Percentiles rank a stretch among this genome's conserved stretches.
Evolutionary conservation across 35 echinoderm and acorn worm genomes (phyloP).

Genomic region (Amphiura filiformis): DNA sequence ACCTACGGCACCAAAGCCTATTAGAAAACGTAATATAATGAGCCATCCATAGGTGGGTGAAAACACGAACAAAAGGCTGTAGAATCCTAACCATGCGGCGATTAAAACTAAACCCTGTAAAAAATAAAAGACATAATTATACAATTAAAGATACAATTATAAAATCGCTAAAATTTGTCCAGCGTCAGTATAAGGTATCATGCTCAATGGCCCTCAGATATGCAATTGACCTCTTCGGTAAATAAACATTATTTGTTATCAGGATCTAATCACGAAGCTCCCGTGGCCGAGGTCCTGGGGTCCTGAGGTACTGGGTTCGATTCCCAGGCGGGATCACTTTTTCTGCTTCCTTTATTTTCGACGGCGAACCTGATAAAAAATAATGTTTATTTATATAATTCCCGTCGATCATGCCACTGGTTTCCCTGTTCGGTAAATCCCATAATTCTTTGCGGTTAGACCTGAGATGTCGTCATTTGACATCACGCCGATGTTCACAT

Average conservation of each 20-base stretch:
- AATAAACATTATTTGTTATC: not conserved
- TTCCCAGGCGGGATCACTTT: too few species aligned
- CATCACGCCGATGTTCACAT: too few species aligned
- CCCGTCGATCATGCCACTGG: too few species aligned
- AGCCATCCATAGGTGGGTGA: slow-evolving; percentile 44
- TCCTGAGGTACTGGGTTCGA: too few species aligned
- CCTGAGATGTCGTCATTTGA: too few species aligned
- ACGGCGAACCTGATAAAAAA: too few species aligned
- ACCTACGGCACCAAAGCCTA: slow-evolving; percentile 43
- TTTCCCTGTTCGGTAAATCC: too few species aligned
- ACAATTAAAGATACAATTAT: not conserved
- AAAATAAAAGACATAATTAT: slow-evolving; percentile 16
- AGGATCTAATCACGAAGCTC: too few species aligned
- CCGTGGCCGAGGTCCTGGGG: too few species aligned
- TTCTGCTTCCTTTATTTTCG: too few species aligned
- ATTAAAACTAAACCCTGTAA: slow-evolving; percentile 22
- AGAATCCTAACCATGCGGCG: slow-evolving; percentile 19
- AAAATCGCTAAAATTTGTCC: not conserved
- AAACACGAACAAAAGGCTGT: slow-evolving; percentile 20
- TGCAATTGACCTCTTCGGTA: not conserved
- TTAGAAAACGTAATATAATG: slow-evolving; percentile 43
- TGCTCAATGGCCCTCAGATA: not conserved
- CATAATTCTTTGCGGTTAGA: too few species aligned
- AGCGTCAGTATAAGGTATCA: not conserved
- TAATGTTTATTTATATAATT: too few species aligned